Percentiles rank a stretch among this genome's conserved stretches.
These are phyloP conservation scores for Coregonus ussuriensis DNA, from an alignment of 2,797 vertebrate species.

Conservation along the genomic window DNA sequence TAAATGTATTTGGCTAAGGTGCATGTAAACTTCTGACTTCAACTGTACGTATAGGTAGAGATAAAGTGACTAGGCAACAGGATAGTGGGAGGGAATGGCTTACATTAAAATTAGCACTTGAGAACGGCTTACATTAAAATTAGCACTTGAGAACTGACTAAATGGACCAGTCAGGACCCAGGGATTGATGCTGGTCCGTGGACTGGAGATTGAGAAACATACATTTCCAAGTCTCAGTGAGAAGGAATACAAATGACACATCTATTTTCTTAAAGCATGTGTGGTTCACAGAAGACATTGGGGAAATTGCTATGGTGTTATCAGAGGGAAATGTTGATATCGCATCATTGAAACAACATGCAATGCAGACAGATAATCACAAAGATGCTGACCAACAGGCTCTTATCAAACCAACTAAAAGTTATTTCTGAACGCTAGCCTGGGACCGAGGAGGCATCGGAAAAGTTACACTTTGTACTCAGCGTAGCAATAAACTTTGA, in stretches of 20 bases:
- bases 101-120: too few relatives aligned
- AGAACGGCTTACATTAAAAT: too few relatives aligned
- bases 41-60: too few relatives aligned
- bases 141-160: too few relatives aligned
- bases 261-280: background rate
- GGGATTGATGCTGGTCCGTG: too few relatives aligned
- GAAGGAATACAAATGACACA: background rate
- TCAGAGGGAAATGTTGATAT: background rate
- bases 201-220: background rate
- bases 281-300: background rate
- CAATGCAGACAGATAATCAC: background rate
- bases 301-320: too few relatives aligned
- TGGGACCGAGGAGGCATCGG: conserved; percentile 20
- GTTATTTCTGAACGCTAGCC: conserved; percentile 33
- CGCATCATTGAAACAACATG: background rate
- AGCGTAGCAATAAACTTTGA: conserved; percentile 42
- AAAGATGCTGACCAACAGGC: background rate
- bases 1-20: too few relatives aligned
- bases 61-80: too few relatives aligned
- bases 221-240: background rate
- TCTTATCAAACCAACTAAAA: background rate
- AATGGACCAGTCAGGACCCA: too few relatives aligned
- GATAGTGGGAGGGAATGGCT: too few relatives aligned
- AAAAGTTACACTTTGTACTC: conserved; percentile 29
- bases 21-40: too few relatives aligned